phyloP scores from a whole-genome alignment of 1,140 invertebrate species.

The Riptortus pedestris region DNA sequence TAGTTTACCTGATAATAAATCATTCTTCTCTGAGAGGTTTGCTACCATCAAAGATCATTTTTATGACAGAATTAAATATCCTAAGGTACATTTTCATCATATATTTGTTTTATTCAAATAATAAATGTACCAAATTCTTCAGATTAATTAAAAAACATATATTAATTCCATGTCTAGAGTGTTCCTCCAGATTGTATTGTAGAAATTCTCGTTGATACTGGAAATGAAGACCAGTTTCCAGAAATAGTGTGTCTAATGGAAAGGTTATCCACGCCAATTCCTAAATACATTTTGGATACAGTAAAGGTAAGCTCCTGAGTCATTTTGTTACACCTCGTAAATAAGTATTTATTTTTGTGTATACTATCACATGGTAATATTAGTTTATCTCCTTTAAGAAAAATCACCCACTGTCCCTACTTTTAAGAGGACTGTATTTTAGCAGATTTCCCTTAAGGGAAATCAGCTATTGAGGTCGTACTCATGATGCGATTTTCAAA shows the following conservation, averaged over 20 bases:
- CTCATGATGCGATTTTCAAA: no score
- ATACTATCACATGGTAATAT: no score
- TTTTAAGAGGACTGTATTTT: no score
- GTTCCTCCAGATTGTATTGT: slow-evolving; percentile 18
- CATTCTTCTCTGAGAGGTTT: slow-evolving; percentile 27
- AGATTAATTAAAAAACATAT: neutral
- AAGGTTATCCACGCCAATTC: slow-evolving; percentile 21
- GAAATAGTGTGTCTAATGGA: slow-evolving; percentile 24
- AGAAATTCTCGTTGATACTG: slow-evolving; percentile 26
- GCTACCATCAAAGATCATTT: slow-evolving; percentile 26
- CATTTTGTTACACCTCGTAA: neutral
- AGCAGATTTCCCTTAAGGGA: no score
- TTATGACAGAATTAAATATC: slow-evolving; percentile 4
- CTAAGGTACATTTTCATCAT: slow-evolving; percentile 11
- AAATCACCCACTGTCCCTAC: no score
- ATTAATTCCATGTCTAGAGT: neutral
- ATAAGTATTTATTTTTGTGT: no score
- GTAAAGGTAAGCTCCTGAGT: slow-evolving; percentile 6
- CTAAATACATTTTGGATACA: neutral
- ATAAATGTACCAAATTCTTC: no score
- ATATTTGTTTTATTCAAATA: neutral
- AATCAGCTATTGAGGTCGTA: no score
- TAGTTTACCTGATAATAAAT: slow-evolving; percentile 23
- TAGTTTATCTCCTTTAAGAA: no score
- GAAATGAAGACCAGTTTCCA: slow-evolving; percentile 17